phyloP scores from a whole-genome alignment of 2,888 invertebrate genomes.

The Trichopoda pennipes region DNA sequence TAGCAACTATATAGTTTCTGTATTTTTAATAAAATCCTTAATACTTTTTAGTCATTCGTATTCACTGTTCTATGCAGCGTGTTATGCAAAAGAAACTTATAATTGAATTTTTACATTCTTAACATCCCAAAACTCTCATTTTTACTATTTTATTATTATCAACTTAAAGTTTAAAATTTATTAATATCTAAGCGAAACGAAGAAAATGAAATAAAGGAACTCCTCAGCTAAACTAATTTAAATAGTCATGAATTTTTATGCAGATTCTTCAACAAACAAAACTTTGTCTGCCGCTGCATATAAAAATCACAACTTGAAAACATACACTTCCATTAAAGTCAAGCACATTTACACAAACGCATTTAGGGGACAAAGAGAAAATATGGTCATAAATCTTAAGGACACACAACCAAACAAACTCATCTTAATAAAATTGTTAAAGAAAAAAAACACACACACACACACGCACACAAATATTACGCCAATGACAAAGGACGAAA shows the following conservation, averaged over 20 bases:
- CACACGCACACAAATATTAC: neutral
- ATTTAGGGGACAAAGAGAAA: slow-evolving; percentile 14
- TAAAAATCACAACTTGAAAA: neutral
- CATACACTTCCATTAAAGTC: neutral
- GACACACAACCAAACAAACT: slow-evolving; percentile 25
- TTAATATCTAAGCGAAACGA: slow-evolving; percentile 60
- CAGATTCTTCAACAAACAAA: slow-evolving; percentile 74
- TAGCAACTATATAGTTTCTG: neutral
- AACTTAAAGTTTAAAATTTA: slow-evolving; percentile 66
- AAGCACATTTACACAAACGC: neutral
- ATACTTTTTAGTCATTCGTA: neutral
- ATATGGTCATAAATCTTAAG: slow-evolving; percentile 63
- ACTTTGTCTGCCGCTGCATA: slow-evolving; percentile 49
- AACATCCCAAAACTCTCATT: slow-evolving; percentile 24
- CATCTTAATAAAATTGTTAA: slow-evolving; percentile 15
- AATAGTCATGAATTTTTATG: slow-evolving; percentile 78
- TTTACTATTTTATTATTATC: slow-evolving; percentile 60
- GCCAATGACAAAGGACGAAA: neutral
- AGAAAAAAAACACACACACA: no score
- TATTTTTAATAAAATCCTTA: neutral
- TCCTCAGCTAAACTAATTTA: slow-evolving; percentile 69
- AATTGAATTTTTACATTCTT: slow-evolving; percentile 64
- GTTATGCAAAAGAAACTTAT: slow-evolving; percentile 49
- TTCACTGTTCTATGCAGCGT: slow-evolving; percentile 30
- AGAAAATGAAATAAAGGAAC: slow-evolving; percentile 37